A percentile compares a stretch with the other conserved stretches of the same genome.
phyloP scores from a whole-genome alignment of 2,113 vertebrate species.

The Beaufortia kweichowensis region DNA sequence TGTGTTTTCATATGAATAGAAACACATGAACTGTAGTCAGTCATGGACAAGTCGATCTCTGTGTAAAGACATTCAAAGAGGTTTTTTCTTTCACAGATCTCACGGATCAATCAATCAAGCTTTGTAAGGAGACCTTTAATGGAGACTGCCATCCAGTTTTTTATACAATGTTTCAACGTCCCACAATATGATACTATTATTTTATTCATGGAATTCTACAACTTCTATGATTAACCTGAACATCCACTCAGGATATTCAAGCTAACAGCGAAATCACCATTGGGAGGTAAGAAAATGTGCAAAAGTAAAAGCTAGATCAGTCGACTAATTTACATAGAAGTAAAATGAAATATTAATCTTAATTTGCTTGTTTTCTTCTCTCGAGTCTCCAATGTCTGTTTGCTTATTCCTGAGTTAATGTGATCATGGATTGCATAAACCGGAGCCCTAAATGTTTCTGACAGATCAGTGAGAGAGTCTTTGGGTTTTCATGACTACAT shows the following conservation, averaged over 20 bases:
- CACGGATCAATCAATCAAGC: no score
- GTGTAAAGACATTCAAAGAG: no score
- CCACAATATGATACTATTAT: no score
- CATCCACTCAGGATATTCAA: background rate
- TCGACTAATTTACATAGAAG: background rate
- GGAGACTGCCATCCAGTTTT: no score
- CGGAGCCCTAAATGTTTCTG: conserved; percentile 1
- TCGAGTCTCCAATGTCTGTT: conserved; percentile 29
- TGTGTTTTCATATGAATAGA: no score
- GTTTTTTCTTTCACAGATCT: no score
- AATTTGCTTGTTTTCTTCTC: conserved; percentile 30
- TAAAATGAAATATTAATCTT: conserved; percentile 15
- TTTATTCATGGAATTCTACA: no score
- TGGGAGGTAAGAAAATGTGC: background rate
- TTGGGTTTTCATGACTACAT: background rate
- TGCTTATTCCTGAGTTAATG: background rate
- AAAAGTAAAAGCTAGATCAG: background rate
- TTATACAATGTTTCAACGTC: no score
- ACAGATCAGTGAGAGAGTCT: background rate
- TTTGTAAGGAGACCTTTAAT: no score
- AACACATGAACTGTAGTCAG: no score
- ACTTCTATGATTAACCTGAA: background rate
- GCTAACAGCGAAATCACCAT: background rate
- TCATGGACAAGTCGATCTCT: no score
- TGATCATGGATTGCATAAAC: background rate